Conservation (phyloP, 2,797 vertebrate species). For the Pangasius macronema region DNA sequence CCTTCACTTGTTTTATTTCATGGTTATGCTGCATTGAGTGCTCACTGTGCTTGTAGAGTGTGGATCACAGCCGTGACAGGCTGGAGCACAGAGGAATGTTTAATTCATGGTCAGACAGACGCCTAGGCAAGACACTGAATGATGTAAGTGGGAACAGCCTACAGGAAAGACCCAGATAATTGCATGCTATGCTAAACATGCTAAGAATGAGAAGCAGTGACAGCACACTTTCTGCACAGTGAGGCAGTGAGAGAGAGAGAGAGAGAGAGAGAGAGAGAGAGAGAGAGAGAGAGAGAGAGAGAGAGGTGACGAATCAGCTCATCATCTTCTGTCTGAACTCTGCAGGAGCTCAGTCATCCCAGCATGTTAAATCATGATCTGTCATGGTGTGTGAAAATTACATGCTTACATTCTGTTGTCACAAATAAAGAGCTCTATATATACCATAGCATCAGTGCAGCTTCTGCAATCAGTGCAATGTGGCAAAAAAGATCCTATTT, state of each 20-base stretch:
- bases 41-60: slow-evolving; percentile 26
- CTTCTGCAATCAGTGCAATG: neutral
- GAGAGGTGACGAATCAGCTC: slow-evolving; percentile 23
- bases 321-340: slow-evolving; percentile 40
- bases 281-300: slow-evolving; percentile 28
- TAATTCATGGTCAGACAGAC: slow-evolving; percentile 55
- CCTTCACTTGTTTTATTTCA: slow-evolving; percentile 17
- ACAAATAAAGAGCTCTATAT: neutral
- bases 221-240: slow-evolving; percentile 35
- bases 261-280: slow-evolving; percentile 13
- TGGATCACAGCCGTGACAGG: slow-evolving; percentile 8
- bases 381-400: neutral
- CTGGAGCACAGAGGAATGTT: slow-evolving; percentile 48
- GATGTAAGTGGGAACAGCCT: slow-evolving; percentile 43
- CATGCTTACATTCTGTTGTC: neutral
- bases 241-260: slow-evolving; percentile 30
- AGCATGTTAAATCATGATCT: slow-evolving; percentile 27
- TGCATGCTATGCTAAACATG: slow-evolving; percentile 44
- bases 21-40: slow-evolving; percentile 21
- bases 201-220: slow-evolving; percentile 39
- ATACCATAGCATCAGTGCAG: too few species aligned
- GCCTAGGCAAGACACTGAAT: slow-evolving; percentile 46
- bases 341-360: slow-evolving; percentile 19
- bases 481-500: neutral
- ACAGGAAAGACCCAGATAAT: slow-evolving; percentile 52